Conservation (phyloP, 2,797 vertebrate species). For the Pempheris klunzingeri region DNA sequence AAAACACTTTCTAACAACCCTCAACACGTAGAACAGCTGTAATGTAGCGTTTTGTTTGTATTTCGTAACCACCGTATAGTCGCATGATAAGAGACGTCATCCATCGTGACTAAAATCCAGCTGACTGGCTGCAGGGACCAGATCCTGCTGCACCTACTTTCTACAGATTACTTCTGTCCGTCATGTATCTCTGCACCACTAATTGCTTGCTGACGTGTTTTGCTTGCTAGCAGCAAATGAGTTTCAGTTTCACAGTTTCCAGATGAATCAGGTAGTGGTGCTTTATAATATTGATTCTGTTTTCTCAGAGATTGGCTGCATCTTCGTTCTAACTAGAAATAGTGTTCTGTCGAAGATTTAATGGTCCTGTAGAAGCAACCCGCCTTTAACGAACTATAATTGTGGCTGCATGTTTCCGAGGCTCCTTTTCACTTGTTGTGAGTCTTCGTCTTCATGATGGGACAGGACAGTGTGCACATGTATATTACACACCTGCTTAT, state of each 20-base stretch:
- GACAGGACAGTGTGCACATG: neutral
- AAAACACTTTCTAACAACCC: neutral
- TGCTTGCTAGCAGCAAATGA: neutral
- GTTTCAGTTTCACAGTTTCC: conserved; percentile 1
- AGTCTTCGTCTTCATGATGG: neutral
- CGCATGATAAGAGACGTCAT: conserved; percentile 17
- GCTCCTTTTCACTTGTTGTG: neutral
- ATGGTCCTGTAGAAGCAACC: neutral
- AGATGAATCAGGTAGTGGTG: conserved; percentile 16
- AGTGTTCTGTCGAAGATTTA: conserved; percentile 7
- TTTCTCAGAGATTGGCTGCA: neutral
- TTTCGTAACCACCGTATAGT: neutral
- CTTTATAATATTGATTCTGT: conserved; percentile 24
- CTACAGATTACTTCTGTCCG: neutral
- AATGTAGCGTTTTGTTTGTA: neutral
- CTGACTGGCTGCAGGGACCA: neutral
- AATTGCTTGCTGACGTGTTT: conserved; percentile 23
- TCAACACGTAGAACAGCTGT: neutral
- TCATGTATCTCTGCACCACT: conserved; percentile 25
- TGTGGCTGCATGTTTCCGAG: conserved; percentile 4
- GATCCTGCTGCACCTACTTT: conserved; percentile 21
- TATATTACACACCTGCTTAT: conserved; percentile 14
- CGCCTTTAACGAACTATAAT: neutral
- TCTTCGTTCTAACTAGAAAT: conserved; percentile 3
- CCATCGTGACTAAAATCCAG: conserved; percentile 3